phyloP scores from a whole-genome alignment of 1,140 invertebrate species.

The Bombyx mori region ASM3026992v2 NC_085117.1:556001-556500 shows the following conservation, averaged over 20 bases:
- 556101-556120: conserved; percentile 86
- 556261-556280: not conserved
- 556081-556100: conserved; percentile 80
- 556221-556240: not conserved
- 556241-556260: not conserved
- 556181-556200: conserved; percentile 86
- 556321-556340: too few species aligned
- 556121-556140: conserved; percentile 79
- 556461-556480: too few species aligned
- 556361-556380: too few species aligned
- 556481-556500: too few species aligned
- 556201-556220: conserved; percentile 87
- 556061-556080: conserved; percentile 75
- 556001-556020: too few species aligned
- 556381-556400: too few species aligned
- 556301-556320: not conserved
- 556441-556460: too few species aligned
- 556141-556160: conserved; percentile 81
- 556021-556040: not conserved
- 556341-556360: too few species aligned
- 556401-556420: too few species aligned
- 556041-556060: conserved; percentile 27
- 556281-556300: too few species aligned
- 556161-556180: conserved; percentile 82
- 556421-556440: too few species aligned